Conservation (phyloP, 2,888 invertebrate species). For the Mesodorylaimus sp. region DNA sequence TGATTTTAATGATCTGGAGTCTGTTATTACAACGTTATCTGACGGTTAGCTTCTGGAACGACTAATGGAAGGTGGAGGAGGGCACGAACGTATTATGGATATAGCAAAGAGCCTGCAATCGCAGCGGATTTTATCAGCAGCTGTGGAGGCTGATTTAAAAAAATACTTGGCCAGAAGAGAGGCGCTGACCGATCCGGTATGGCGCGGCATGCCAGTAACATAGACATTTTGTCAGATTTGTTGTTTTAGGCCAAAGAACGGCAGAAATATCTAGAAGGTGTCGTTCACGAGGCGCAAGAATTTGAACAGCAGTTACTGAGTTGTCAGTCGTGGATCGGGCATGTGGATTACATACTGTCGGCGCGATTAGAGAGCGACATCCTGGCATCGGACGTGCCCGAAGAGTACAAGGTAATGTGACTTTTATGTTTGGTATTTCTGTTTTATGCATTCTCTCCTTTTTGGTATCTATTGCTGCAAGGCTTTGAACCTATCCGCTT, state of each 20-base stretch:
- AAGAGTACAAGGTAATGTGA: conserved; percentile 42
- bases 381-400: conserved; percentile 56
- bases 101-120: conserved; percentile 24
- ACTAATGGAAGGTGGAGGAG: conserved; percentile 12
- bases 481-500: too few relatives aligned
- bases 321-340: conserved; percentile 51
- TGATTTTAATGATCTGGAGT: neutral
- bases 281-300: conserved; percentile 54
- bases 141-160: conserved; percentile 6
- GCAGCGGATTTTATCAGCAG: neutral
- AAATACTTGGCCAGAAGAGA: conserved; percentile 4
- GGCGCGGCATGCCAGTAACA: neutral
- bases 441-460: neutral
- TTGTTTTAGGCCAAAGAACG: conserved; percentile 42
- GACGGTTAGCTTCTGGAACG: conserved; percentile 9
- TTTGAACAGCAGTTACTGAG: conserved; percentile 54
- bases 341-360: conserved; percentile 48
- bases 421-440: neutral
- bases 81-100: conserved; percentile 22
- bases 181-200: conserved; percentile 7
- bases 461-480: too few relatives aligned
- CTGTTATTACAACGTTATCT: neutral
- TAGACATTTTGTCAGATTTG: neutral
- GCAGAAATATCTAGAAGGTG: conserved; percentile 46
- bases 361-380: conserved; percentile 56